Percentiles rank a stretch among this genome's conserved stretches.
These are phyloP conservation scores for Scylla paramamosain DNA, from an alignment of 1,140 invertebrate species.

Conservation along the genomic window DNA sequence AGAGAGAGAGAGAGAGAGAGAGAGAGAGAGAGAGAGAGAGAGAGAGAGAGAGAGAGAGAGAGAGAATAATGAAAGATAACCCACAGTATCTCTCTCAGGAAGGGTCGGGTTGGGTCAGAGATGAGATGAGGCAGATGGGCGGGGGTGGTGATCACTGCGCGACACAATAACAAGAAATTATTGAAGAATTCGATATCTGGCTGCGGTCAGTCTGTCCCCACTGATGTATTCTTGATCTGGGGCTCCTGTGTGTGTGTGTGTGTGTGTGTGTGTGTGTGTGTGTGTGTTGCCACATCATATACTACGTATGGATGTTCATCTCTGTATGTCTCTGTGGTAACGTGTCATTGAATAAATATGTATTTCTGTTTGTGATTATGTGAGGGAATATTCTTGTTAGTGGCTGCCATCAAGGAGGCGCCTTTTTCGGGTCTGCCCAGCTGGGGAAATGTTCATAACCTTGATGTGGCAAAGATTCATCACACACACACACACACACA, in stretches of 20 bases:
- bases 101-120: neutral
- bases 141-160: neutral
- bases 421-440: neutral
- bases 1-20: conserved; percentile 20
- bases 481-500: conserved; percentile 15
- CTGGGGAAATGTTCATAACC: neutral
- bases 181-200: conserved; percentile 27
- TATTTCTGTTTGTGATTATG: conserved; percentile 29
- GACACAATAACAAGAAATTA: conserved; percentile 50
- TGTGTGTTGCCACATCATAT: neutral
- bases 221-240: conserved; percentile 1
- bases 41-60: conserved; percentile 20
- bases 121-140: neutral
- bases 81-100: neutral
- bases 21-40: conserved; percentile 20
- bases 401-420: neutral
- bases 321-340: neutral
- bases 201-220: neutral
- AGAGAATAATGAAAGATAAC: conserved; percentile 24
- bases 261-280: conserved; percentile 33
- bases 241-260: neutral
- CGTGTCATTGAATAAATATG: neutral
- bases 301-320: neutral
- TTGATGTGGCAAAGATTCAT: neutral
- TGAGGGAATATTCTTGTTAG: neutral